phyloP scores from a whole-genome alignment of 2,797 vertebrate species.

The Melanotaenia boesemani region DNA sequence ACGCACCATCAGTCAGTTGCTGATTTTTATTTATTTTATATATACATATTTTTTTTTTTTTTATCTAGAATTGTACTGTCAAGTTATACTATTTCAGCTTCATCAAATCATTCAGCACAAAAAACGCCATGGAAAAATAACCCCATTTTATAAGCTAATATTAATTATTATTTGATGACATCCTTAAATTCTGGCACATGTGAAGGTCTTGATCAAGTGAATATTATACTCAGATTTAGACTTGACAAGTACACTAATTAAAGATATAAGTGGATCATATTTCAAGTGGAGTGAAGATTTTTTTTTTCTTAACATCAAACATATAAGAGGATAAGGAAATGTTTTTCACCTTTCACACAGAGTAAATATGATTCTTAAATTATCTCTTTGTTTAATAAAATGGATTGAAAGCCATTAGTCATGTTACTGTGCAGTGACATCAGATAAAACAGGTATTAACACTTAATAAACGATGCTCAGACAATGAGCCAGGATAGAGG shows the following conservation, averaged over 20 bases:
- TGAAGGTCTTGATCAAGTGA: constrained; percentile 12
- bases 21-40: no score
- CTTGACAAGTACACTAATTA: constrained; percentile 3
- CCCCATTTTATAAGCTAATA: constrained; percentile 9
- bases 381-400: constrained; percentile 40
- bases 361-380: constrained; percentile 31
- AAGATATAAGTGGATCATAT: constrained; percentile 12
- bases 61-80: no score
- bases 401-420: constrained; percentile 62
- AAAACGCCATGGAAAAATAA: no score
- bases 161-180: neutral
- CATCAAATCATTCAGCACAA: neutral
- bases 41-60: no score
- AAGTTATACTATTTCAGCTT: neutral
- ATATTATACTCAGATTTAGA: constrained; percentile 29
- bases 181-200: neutral
- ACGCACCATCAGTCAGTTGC: no score
- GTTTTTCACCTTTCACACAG: constrained; percentile 28
- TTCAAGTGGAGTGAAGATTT: neutral
- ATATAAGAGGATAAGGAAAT: constrained; percentile 3
- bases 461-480: constrained; percentile 59
- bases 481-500: constrained; percentile 37
- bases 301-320: constrained; percentile 12
- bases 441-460: constrained; percentile 41
- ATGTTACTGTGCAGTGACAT: constrained; percentile 14